These are phyloP conservation scores for Coregonus ussuriensis DNA, from an alignment of 2,797 vertebrate genomes.

Conservation along the genomic window DNA sequence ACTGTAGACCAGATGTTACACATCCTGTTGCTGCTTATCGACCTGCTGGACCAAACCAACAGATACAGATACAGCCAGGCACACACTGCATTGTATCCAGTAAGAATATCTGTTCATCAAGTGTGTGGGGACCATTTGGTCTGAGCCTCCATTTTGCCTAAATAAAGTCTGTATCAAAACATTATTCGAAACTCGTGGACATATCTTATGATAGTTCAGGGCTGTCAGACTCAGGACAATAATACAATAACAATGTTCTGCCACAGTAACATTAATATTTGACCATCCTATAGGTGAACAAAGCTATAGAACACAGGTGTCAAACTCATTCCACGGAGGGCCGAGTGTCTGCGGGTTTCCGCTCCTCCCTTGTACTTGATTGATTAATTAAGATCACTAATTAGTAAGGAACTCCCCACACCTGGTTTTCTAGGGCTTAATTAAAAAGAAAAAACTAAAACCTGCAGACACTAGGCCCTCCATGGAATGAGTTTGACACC, in stretches of 20 bases:
- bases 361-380: too few species aligned
- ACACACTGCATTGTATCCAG: background rate
- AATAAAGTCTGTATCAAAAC: background rate
- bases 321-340: too few species aligned
- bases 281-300: background rate
- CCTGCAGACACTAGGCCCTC: too few species aligned
- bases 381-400: too few species aligned
- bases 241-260: background rate
- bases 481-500: too few species aligned
- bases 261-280: background rate
- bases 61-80: background rate
- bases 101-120: background rate
- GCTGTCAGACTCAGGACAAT: too few species aligned
- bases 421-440: too few species aligned
- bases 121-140: background rate
- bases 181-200: background rate
- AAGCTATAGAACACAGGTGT: background rate
- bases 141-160: background rate
- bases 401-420: too few species aligned
- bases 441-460: too few species aligned
- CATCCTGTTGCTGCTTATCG: slow-evolving; percentile 4
- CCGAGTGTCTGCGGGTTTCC: too few species aligned
- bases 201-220: background rate
- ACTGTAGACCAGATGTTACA: background rate
- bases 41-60: background rate